Conservation (phyloP, 1,140 invertebrate genomes). For the Drosophila lini region DNA sequence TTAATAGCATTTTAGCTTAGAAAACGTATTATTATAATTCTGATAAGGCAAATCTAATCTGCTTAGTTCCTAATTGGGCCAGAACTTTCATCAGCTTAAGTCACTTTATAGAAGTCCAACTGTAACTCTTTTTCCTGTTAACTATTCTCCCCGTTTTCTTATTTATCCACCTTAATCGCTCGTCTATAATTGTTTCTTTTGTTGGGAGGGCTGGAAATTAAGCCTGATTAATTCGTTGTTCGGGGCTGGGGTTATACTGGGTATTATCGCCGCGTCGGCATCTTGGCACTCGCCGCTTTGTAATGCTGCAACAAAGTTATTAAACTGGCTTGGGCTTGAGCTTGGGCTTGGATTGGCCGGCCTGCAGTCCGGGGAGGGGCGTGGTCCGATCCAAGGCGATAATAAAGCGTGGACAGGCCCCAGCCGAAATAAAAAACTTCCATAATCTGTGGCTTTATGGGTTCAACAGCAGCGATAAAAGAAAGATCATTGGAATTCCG, state of each 20-base stretch:
- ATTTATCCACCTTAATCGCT: slow-evolving; percentile 34
- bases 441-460: slow-evolving; percentile 45
- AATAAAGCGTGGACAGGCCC: slow-evolving; percentile 72
- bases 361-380: slow-evolving; percentile 69
- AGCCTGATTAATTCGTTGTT: slow-evolving; percentile 79
- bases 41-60: not conserved
- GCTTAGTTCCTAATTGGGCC: not conserved
- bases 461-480: slow-evolving; percentile 50
- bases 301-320: slow-evolving; percentile 70
- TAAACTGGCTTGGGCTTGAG: slow-evolving; percentile 65
- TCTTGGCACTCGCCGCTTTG: slow-evolving; percentile 40
- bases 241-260: slow-evolving; percentile 10
- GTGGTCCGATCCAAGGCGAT: slow-evolving; percentile 54
- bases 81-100: not conserved
- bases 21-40: not conserved
- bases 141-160: slow-evolving; percentile 1
- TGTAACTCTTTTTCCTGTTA: slow-evolving; percentile 7
- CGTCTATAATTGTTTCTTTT: slow-evolving; percentile 53
- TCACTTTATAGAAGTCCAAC: not conserved
- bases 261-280: slow-evolving; percentile 63
- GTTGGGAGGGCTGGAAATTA: slow-evolving; percentile 63
- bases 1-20: no score
- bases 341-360: slow-evolving; percentile 50
- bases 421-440: slow-evolving; percentile 11
- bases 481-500: slow-evolving; percentile 60